Conservation (phyloP, 2,797 vertebrate species). For the Benthosema pterotum region DNA sequence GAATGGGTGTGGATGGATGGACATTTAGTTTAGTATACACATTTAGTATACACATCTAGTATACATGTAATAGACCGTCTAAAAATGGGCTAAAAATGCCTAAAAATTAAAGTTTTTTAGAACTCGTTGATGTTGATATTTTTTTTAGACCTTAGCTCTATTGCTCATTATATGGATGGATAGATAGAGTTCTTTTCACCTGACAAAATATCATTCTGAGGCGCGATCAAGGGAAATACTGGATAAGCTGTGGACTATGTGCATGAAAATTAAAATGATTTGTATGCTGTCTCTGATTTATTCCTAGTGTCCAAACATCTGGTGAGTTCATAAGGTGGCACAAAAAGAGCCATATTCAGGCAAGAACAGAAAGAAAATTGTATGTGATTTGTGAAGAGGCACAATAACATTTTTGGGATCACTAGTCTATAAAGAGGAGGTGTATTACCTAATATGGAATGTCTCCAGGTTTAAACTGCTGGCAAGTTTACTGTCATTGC, state of each 20-base stretch:
- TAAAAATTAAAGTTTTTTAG: no score
- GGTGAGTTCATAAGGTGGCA: not conserved
- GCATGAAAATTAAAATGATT: not conserved
- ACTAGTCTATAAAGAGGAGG: conserved; percentile 1
- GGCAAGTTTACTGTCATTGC: not conserved
- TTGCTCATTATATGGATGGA: no score
- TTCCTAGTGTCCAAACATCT: conserved; percentile 18
- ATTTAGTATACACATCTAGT: no score
- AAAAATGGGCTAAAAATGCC: no score
- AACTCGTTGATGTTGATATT: no score
- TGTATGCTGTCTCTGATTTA: conserved; percentile 27
- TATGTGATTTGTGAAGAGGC: not conserved
- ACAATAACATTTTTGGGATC: no score
- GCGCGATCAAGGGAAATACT: not conserved
- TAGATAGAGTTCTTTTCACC: not conserved
- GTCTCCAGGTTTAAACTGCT: not conserved
- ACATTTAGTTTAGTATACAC: no score
- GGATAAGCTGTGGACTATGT: not conserved
- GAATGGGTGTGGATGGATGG: no score
- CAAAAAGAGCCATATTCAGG: not conserved
- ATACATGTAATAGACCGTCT: no score
- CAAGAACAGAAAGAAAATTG: not conserved
- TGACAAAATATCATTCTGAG: conserved; percentile 18
- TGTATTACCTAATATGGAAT: not conserved
- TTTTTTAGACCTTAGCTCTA: no score